A percentile compares a stretch with the other conserved stretches of the same genome.
phyloP scores from a whole-genome alignment of 2,888 invertebrate species.

The Philereme vetulata region DNA sequence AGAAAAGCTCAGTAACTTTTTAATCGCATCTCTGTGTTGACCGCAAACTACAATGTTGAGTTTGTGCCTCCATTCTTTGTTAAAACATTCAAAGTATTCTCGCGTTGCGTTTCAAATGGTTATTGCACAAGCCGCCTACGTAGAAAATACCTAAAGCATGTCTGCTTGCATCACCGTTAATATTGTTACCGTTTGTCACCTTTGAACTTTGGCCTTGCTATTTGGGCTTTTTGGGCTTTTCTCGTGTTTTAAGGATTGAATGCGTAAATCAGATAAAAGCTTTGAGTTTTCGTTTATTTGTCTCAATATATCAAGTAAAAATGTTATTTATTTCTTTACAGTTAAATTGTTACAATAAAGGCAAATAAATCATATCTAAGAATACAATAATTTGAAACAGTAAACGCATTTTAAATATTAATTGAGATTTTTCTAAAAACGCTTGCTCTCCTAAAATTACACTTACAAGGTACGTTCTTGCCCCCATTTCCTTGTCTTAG shows the following conservation, averaged over 20 bases:
- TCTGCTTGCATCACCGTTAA: conserved; percentile 54
- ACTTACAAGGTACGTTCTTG: conserved; percentile 54
- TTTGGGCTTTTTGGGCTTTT: conserved; percentile 12
- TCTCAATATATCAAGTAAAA: not conserved
- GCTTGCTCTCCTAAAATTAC: conserved; percentile 25
- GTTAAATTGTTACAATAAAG: too few relatives aligned
- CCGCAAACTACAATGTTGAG: conserved; percentile 40
- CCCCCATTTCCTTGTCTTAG: conserved; percentile 60
- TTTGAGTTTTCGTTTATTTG: not conserved
- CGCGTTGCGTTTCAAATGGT: conserved; percentile 59
- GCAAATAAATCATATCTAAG: too few relatives aligned
- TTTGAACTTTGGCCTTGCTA: conserved; percentile 47
- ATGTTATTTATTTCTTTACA: too few relatives aligned
- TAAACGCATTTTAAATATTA: not conserved
- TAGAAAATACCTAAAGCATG: conserved; percentile 54
- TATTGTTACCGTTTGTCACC: conserved; percentile 52
- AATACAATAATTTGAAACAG: not conserved
- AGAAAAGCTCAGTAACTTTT: too few relatives aligned
- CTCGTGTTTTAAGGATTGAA: conserved; percentile 3
- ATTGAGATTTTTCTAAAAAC: conserved; percentile 1
- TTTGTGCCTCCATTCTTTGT: conserved; percentile 49
- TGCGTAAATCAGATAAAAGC: conserved; percentile 1
- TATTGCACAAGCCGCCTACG: conserved; percentile 62
- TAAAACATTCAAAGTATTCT: conserved; percentile 39
- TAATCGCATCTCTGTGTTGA: too few relatives aligned